These are phyloP conservation scores for Anoura caudifer DNA, from an alignment of 2,113 vertebrate species.

Conservation along the genomic window DNA sequence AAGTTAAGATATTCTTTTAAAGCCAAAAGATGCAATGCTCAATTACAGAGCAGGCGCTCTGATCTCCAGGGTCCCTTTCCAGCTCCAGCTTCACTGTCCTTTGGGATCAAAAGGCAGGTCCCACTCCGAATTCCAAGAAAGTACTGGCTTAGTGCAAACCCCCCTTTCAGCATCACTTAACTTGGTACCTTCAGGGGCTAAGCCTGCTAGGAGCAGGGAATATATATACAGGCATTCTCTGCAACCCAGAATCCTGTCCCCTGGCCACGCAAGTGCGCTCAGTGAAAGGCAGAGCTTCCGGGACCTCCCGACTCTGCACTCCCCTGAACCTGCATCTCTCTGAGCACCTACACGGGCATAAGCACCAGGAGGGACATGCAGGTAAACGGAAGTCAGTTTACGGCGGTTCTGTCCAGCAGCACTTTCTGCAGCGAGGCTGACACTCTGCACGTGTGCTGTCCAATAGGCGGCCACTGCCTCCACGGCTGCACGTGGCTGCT, in stretches of 20 bases:
- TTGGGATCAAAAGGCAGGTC: neutral
- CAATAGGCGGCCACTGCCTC: neutral
- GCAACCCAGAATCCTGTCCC: neutral
- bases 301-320: neutral
- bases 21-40: neutral
- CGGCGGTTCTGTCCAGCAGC: neutral
- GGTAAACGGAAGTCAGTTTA: neutral
- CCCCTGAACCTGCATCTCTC: neutral
- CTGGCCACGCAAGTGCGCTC: rapidly evolving
- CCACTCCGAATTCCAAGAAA: neutral
- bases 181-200: neutral
- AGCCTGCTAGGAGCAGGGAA: neutral
- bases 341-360: neutral
- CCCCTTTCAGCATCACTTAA: neutral
- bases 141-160: neutral
- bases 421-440: neutral
- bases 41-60: neutral
- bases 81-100: neutral
- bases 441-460: neutral
- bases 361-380: neutral
- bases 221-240: neutral
- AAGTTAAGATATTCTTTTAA: neutral
- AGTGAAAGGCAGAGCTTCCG: neutral
- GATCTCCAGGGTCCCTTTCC: neutral
- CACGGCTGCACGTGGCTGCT: neutral